A percentile compares a stretch with the other conserved stretches of the same genome.
Evolutionary conservation across 92 coral and sea anemone genomes (phyloP).

Genomic region (Porites divaricata): DNA sequence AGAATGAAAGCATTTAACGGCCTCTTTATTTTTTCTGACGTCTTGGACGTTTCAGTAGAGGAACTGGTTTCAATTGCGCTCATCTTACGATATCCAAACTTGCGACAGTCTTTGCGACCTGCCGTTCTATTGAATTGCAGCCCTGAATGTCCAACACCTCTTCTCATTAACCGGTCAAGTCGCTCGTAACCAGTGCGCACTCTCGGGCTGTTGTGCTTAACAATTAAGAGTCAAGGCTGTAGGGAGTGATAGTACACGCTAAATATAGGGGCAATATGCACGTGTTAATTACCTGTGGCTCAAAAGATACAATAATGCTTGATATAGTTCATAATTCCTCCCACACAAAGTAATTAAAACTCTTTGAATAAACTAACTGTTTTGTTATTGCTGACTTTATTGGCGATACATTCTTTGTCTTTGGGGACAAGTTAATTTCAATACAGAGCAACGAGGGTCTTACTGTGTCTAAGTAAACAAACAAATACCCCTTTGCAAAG

Average conservation of each 20-base stretch:
- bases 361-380: constrained; percentile 93
- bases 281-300: constrained; percentile 85
- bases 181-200: constrained; percentile 54
- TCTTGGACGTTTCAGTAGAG: constrained; percentile 59
- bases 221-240: constrained; percentile 48
- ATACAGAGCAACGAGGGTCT: constrained; percentile 81
- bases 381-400: constrained; percentile 86
- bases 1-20: constrained; percentile 98
- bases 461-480: constrained; percentile 88
- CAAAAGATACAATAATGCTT: constrained; percentile 86
- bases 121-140: constrained; percentile 16
- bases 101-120: constrained; percentile 14
- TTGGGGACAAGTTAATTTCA: constrained; percentile 83
- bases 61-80: constrained; percentile 59
- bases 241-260: constrained; percentile 65
- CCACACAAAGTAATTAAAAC: constrained; percentile 96
- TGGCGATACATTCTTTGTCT: constrained; percentile 91
- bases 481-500: constrained; percentile 75
- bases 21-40: constrained; percentile 92
- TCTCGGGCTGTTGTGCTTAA: constrained; percentile 53
- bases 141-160: constrained; percentile 8
- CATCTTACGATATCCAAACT: constrained; percentile 49
- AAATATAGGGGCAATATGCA: constrained; percentile 63
- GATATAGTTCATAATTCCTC: constrained; percentile 87
- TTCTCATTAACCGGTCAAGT: constrained; percentile 30